Evolutionary conservation across 2,888 invertebrate genomes (phyloP).

Genomic region (Mythimna impura): DNA sequence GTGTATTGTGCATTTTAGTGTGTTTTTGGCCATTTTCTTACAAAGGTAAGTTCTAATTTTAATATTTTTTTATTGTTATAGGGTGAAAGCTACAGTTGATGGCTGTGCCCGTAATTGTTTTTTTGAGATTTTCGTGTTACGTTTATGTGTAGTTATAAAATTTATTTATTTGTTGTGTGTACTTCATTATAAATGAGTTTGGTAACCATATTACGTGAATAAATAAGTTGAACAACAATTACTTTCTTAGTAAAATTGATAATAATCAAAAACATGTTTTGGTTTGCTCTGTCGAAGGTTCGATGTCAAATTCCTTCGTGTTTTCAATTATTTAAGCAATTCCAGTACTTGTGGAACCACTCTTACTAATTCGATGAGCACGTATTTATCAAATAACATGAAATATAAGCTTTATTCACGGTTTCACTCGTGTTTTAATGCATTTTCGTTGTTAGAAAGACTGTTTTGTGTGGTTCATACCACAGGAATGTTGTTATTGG

Average conservation of each 20-base stretch:
- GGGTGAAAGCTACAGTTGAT: slow-evolving; percentile 9
- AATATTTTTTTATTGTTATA: neutral
- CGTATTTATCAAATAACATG: neutral
- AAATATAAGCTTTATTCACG: neutral
- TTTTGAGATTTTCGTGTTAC: slow-evolving; percentile 31
- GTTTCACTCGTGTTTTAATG: slow-evolving; percentile 7
- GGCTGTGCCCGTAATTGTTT: slow-evolving; percentile 8
- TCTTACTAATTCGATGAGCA: slow-evolving; percentile 18
- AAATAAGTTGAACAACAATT: neutral
- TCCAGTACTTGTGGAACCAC: neutral
- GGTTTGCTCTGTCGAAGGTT: neutral
- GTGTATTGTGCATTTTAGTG: slow-evolving; percentile 57
- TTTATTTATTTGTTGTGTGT: slow-evolving; percentile 41
- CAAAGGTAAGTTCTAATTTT: slow-evolving; percentile 52
- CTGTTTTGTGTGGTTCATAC: neutral
- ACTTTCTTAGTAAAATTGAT: slow-evolving; percentile 10
- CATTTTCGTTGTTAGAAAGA: neutral
- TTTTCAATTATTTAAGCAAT: slow-evolving; percentile 45
- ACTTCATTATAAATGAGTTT: slow-evolving; percentile 28
- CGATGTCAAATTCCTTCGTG: slow-evolving; percentile 28
- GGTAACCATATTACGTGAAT: neutral
- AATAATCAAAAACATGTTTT: neutral
- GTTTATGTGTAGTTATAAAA: neutral
- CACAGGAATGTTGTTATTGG: neutral
- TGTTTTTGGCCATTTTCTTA: slow-evolving; percentile 47